Base-by-base conservation (phyloP, 2,888 invertebrate genomes). In the Apodemia zela region DNA sequence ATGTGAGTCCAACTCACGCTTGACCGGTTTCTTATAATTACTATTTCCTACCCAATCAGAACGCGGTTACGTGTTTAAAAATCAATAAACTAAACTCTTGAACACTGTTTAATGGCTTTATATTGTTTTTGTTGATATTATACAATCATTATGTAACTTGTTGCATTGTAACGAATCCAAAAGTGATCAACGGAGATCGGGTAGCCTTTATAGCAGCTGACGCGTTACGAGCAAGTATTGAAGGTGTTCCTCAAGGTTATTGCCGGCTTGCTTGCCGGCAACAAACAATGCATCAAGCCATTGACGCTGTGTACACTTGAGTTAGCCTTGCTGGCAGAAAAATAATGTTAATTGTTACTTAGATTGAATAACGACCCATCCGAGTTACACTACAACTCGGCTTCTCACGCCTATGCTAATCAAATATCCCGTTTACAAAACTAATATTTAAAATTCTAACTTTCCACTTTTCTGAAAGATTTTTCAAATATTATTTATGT, bases 191-290 rank as follows among this genome's bases (percentile, higher is more conserved):
- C 13, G 54, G 54, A 54, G 65, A 69, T 67, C 66, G 61, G 51
- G 18, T 60, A 69, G 64, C 72, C 71, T 71, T 63, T 67, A 64
- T 60, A 63, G 21, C 61, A 67, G 69, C 63, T 67, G 68, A 65
- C 51, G 71, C 66, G 69, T 68, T 68, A 64, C 70, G 71, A 51
- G 65, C 70, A 35, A 67, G 68, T 63, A 64, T 65, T 58, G 70
- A 71, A 69, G 69, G 71, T 59, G 66, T 63, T 61, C 61, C 58
- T 21, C 68, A 66, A 69, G 70, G 68, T 67, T 66, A 62, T 62
- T 45, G 59, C 38, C 51, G 21, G 21, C 51, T 18, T 35, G 11
- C 1, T n/a, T n/a, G n/a, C n/a, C n/a, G n/a, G n/a, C n/a, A n/a
- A 11, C 59, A 59, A 42, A 62, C 59, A 33, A 59, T 54, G 49